Percentiles rank a stretch among this genome's conserved stretches.
These are phyloP conservation scores for Arothron firmamentum DNA, from an alignment of 2,113 vertebrate species.

Conservation along the genomic window DNA sequence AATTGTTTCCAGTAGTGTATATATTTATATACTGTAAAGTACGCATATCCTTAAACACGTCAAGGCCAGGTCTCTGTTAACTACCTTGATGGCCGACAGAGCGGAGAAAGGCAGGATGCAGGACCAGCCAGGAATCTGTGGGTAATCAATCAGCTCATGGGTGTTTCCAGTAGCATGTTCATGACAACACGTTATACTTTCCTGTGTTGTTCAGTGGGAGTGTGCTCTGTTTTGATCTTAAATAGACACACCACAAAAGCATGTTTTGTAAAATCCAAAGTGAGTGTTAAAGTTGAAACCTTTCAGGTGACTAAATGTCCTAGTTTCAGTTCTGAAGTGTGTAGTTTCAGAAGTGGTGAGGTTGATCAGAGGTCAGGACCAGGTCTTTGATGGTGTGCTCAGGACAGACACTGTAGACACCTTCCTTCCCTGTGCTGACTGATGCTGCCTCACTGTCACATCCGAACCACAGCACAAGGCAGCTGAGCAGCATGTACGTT, in stretches of 20 bases:
- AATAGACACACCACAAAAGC: too few relatives aligned
- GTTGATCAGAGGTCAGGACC: too few relatives aligned
- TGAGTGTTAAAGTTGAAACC: too few relatives aligned
- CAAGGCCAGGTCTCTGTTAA: constrained; percentile 35
- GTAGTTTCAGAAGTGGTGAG: too few relatives aligned
- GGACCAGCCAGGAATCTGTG: constrained; percentile 8
- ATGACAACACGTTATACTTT: background rate
- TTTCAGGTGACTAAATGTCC: too few relatives aligned
- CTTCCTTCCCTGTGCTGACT: constrained; percentile 39
- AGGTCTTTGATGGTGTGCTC: background rate
- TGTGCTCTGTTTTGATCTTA: too few relatives aligned
- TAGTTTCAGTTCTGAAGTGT: too few relatives aligned
- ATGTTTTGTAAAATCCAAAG: too few relatives aligned
- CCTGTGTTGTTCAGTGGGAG: background rate
- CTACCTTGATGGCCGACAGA: constrained; percentile 13
- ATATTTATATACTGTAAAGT: constrained; percentile 3
- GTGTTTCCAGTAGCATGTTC: background rate
- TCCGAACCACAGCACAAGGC: constrained; percentile 36
- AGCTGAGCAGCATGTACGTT: constrained; percentile 2
- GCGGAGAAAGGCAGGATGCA: constrained; percentile 20
- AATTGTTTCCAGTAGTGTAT: background rate
- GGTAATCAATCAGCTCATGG: constrained; percentile 14
- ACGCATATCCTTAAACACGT: constrained; percentile 37
- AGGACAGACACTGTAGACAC: constrained; percentile 28
- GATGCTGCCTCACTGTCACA: constrained; percentile 31